Evolutionary conservation across 2,113 vertebrate species (phyloP), one percentile per base, ranked within the genome.

Genomic region (Nesoenas mayeri): DNA sequence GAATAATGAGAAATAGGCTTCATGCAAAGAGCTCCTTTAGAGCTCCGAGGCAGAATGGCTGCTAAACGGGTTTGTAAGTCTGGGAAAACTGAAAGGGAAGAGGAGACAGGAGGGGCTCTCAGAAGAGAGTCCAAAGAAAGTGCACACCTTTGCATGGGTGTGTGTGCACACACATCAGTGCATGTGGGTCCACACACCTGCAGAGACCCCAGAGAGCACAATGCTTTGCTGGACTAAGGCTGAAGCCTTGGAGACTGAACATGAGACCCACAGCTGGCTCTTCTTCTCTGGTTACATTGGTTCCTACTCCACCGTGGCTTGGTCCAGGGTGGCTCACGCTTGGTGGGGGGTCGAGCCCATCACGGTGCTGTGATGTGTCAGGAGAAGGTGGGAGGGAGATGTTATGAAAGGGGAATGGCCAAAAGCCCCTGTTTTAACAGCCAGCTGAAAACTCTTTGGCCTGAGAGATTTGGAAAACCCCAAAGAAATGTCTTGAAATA

Each of bases 101-200:
- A 32, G 36, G 57, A 71, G 61, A 38, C 1, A 67, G 40, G 18
- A 48, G 5, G 60, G 12, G 22, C 11, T 67, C 22, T 42, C 40
- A 66, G 64, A 29, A 56, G 44, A 71, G 18, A 18, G 18, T 25
- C 38, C 31, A 42, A 25, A 53, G n/a, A 44, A 89, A 57, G 61
- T 2, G 1, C 16, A 40, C 7, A 24, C 26, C 9, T 64, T 22
- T 24, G 12, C 38, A 13, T 42, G 42, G 42, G 42, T 28, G n/a
- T 36, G 34, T 10, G 31, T 34, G 12, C 38, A 64, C 2, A 1
- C 21, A 6, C 32, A 38, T 7, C 36, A n/a, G 11, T 16, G 57
- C 19, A 6, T 1, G 1, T 10, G 40, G 31, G 26, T 8, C 6
- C 7, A 7, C 10, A 21, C 32, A 34, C 20, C 40, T n/a, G 48